Evolutionary conservation across 1,140 invertebrate species (phyloP).

Genomic region (Cyphomyrmex costatus): DNA sequence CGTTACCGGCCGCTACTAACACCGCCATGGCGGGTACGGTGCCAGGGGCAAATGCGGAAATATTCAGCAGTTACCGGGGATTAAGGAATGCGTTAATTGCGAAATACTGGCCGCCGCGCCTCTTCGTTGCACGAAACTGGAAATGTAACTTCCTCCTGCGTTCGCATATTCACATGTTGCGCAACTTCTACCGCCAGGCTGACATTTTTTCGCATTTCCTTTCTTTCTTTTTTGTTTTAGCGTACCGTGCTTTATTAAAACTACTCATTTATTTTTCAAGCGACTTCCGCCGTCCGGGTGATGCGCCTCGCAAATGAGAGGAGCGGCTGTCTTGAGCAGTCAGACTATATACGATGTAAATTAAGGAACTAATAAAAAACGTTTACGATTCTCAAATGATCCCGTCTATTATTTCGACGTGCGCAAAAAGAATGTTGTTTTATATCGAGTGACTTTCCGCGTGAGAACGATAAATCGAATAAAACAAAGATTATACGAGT

Average conservation of each 20-base stretch:
- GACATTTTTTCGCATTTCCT: conserved; percentile 54
- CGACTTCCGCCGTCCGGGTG: conserved; percentile 35
- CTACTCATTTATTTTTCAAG: conserved; percentile 53
- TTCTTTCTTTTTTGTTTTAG: conserved; percentile 19
- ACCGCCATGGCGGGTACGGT: conserved; percentile 7
- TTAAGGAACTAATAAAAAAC: conserved; percentile 21
- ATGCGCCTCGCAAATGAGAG: conserved; percentile 55
- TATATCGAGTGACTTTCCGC: not conserved
- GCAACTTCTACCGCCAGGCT: conserved; percentile 56
- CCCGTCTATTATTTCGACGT: not conserved
- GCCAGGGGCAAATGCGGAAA: conserved; percentile 66
- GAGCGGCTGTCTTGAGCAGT: conserved; percentile 27
- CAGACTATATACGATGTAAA: conserved; percentile 25
- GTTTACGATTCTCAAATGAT: not conserved
- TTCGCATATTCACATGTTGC: conserved; percentile 63
- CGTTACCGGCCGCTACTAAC: conserved; percentile 56
- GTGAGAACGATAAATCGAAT: conserved; percentile 15
- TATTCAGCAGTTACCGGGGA: conserved; percentile 80
- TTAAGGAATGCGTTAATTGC: conserved; percentile 83
- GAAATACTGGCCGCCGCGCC: conserved; percentile 76
- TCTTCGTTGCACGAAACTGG: conserved; percentile 70
- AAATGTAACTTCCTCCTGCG: conserved; percentile 71
- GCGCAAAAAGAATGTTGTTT: not conserved
- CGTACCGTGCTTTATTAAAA: conserved; percentile 58
- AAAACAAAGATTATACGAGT: conserved; percentile 41